Evolutionary conservation across 2,888 invertebrate genomes (phyloP).

Genomic region (Camponotus fellah): DNA sequence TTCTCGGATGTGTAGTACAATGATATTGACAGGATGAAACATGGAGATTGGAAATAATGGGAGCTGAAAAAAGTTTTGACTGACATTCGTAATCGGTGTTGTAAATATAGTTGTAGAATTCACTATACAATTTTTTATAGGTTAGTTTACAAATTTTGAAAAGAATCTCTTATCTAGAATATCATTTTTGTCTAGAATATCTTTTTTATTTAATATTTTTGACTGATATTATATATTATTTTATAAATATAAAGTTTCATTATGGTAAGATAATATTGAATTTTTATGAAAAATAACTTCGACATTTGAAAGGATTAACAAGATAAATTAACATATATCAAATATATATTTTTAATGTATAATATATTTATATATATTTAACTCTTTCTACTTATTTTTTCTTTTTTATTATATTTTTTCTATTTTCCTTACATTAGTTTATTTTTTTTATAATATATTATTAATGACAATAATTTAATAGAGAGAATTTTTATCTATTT

Average conservation of each 20-base stretch:
- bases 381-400: not conserved
- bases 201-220: not conserved
- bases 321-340: not conserved
- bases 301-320: not conserved
- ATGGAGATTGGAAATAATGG: constrained; percentile 10
- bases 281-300: not conserved
- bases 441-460: not conserved
- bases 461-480: not conserved
- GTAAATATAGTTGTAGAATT: not conserved
- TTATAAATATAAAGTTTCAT: constrained; percentile 11
- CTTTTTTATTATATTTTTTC: not conserved
- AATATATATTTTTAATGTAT: not conserved
- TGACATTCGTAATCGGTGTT: not conserved
- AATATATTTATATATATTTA: not conserved
- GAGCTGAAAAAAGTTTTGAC: constrained; percentile 21
- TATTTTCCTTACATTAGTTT: not conserved
- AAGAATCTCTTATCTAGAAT: not conserved
- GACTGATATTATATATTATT: constrained; percentile 7
- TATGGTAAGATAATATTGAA: not conserved
- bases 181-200: not conserved
- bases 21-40: not conserved
- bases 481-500: constrained; percentile 2
- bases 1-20: not conserved
- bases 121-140: not conserved
- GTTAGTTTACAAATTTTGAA: not conserved